These are phyloP conservation scores for Plecturocebus donacophilus DNA, from an alignment of 2,113 vertebrate species.

Conservation along the genomic window DNA sequence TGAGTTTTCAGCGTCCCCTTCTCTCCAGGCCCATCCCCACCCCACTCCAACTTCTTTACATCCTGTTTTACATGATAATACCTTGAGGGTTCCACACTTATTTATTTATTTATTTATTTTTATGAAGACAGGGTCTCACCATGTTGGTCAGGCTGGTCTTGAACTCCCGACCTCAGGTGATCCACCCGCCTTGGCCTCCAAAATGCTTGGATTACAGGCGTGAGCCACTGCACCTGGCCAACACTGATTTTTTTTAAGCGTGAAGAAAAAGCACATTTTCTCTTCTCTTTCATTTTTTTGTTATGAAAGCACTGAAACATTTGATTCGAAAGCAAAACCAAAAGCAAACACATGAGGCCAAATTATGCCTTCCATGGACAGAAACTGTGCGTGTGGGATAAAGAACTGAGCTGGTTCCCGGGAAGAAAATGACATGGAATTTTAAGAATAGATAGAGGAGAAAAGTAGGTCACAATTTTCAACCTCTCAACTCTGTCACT, in stretches of 20 bases:
- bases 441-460: slow-evolving; percentile 30
- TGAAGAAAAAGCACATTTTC: slow-evolving; percentile 34
- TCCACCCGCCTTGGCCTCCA: too few species aligned
- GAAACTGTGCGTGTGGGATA: not conserved
- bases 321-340: slow-evolving; percentile 63
- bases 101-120: too few species aligned
- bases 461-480: slow-evolving; percentile 53
- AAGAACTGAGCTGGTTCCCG: not conserved
- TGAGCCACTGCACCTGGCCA: too few species aligned
- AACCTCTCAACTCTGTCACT: slow-evolving; percentile 25
- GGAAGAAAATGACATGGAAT: slow-evolving; percentile 37
- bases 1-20: not conserved
- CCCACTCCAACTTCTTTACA: not conserved
- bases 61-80: not conserved
- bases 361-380: not conserved
- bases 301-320: slow-evolving; percentile 57
- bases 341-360: slow-evolving; percentile 27
- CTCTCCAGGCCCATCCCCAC: not conserved
- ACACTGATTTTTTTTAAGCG: slow-evolving; percentile 9
- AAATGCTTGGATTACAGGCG: too few species aligned
- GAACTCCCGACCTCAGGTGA: too few species aligned
- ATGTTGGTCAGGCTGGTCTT: too few species aligned
- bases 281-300: slow-evolving; percentile 22
- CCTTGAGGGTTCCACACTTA: not conserved
- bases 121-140: too few species aligned